Percentiles rank a stretch among this genome's conserved stretches.
phyloP scores from a whole-genome alignment of 2,888 invertebrate species.

The Camptogramma bilineatum region DNA sequence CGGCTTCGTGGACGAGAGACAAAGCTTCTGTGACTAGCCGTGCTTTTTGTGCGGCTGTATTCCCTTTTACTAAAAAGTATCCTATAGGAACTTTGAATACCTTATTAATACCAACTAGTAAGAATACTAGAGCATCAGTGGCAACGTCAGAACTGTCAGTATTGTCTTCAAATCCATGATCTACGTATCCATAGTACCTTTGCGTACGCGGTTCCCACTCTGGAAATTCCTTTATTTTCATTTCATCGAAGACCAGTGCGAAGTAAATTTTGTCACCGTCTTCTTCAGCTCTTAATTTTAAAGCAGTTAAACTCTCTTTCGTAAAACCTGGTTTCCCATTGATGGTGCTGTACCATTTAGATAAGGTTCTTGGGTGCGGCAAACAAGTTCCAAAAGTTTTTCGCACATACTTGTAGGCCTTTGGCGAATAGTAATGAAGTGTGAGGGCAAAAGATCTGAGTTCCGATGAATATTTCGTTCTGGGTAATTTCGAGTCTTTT shows the following conservation, averaged over 20 bases:
- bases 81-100: neutral
- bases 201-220: neutral
- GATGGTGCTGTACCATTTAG: slow-evolving; percentile 3
- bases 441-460: neutral
- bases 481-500: neutral
- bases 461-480: neutral
- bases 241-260: neutral
- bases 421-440: neutral
- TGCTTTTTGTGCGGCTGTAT: neutral
- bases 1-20: neutral
- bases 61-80: slow-evolving; percentile 3
- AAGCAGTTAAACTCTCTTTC: neutral
- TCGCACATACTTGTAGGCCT: neutral
- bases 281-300: slow-evolving; percentile 5
- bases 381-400: slow-evolving; percentile 1
- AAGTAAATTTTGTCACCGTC: slow-evolving; percentile 1
- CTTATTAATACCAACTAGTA: slow-evolving; percentile 6
- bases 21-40: neutral
- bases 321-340: slow-evolving; percentile 6
- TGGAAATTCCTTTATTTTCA: neutral
- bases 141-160: neutral
- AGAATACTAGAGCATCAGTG: slow-evolving; percentile 6
- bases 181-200: slow-evolving; percentile 3
- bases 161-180: slow-evolving; percentile 2
- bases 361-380: neutral